These are phyloP conservation scores for Cryptoprocta ferox DNA, from an alignment of 2,797 vertebrate genomes.

Conservation along the genomic window DNA sequence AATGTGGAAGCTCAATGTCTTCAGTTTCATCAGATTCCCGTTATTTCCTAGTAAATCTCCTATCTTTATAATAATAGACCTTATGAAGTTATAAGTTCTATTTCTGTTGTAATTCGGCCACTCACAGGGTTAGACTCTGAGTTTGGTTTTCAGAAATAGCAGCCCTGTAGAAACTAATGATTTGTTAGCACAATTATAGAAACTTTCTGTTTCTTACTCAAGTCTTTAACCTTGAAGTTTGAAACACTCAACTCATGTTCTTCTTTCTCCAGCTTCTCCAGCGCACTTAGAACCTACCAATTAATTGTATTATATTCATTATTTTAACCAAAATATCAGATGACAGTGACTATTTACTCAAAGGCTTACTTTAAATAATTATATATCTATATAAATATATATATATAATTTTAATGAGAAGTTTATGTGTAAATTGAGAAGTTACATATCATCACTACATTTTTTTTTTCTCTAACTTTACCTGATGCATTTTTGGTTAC, in stretches of 20 bases:
- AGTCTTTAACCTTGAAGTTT: not conserved
- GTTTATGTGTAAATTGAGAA: not conserved
- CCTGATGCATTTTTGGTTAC: not conserved
- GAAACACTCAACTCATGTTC: not conserved
- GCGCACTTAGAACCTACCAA: not conserved
- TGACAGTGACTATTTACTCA: not conserved
- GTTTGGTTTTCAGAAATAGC: not conserved
- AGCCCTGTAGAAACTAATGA: not conserved
- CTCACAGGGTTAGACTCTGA: not conserved
- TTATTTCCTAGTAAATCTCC: not conserved
- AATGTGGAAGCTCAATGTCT: not conserved
- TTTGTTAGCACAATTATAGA: not conserved
- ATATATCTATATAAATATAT: not conserved
- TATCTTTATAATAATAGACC: not conserved
- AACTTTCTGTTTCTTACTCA: not conserved
- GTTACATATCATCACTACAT: not conserved
- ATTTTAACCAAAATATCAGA: not conserved
- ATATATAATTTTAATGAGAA: not conserved
- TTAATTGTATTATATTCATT: not conserved
- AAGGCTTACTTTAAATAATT: not conserved
- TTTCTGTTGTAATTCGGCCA: not conserved
- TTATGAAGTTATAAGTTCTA: not conserved
- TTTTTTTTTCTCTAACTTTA: not conserved
- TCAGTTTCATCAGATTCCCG: not conserved
- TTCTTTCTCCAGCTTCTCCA: not conserved